phyloP scores from a whole-genome alignment of 2,113 vertebrate species.

The Chlamydotis undulata region DNA sequence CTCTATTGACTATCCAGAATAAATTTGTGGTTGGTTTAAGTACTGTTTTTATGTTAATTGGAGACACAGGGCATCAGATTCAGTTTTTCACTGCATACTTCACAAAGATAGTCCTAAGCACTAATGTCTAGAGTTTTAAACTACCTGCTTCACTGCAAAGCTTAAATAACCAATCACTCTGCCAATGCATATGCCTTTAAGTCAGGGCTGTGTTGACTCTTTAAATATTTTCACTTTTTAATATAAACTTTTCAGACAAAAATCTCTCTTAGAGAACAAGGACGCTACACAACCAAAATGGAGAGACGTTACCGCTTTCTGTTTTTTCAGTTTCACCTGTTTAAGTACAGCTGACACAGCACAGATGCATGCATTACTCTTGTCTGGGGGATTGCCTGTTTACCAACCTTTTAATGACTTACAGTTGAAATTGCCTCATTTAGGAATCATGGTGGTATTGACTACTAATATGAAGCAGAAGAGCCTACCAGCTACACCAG shows the following conservation, averaged over 20 bases:
- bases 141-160: conserved; percentile 41
- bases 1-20: background rate
- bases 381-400: background rate
- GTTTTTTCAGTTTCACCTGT: conserved; percentile 38
- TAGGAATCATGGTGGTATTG: background rate
- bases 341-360: conserved; percentile 21
- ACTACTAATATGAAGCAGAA: background rate
- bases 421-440: background rate
- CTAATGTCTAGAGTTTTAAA: conserved; percentile 8
- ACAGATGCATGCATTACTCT: background rate
- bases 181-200: conserved; percentile 46
- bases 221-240: conserved; percentile 67
- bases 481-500: background rate
- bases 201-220: conserved; percentile 46
- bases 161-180: conserved; percentile 50
- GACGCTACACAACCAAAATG: conserved; percentile 33
- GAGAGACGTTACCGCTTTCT: conserved; percentile 15
- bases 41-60: background rate
- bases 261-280: conserved; percentile 46
- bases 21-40: background rate
- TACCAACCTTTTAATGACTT: background rate
- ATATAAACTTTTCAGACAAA: conserved; percentile 56
- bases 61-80: background rate
- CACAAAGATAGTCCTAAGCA: conserved; percentile 11
- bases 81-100: background rate